These are phyloP conservation scores for Papilio demoleus DNA, from an alignment of 2,888 invertebrate species.

Conservation along the genomic window DNA sequence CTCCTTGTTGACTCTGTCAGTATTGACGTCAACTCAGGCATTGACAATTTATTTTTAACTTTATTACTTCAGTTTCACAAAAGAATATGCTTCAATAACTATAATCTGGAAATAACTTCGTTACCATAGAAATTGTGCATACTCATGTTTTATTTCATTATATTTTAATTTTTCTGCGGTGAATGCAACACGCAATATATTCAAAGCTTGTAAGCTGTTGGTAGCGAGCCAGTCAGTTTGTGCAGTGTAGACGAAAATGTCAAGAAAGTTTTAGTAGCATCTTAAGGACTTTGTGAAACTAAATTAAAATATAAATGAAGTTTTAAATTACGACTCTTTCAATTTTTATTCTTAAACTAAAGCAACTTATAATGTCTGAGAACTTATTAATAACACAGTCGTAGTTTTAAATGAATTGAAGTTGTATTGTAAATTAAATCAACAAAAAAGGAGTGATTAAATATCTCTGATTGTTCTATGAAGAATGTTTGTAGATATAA, in stretches of 20 bases:
- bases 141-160: too few species aligned
- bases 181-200: neutral
- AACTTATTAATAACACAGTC: neutral
- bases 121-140: too few species aligned
- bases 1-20: neutral
- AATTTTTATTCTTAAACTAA: neutral
- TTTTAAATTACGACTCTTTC: conserved; percentile 13
- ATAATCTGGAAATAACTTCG: too few species aligned
- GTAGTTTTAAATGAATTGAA: neutral
- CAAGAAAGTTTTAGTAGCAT: conserved; percentile 15
- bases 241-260: conserved; percentile 18
- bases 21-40: conserved; percentile 5
- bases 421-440: neutral
- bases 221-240: conserved; percentile 20
- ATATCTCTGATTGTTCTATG: too few species aligned
- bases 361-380: neutral
- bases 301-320: conserved; percentile 22
- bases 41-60: neutral
- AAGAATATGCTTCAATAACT: too few species aligned
- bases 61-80: too few species aligned
- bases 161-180: neutral
- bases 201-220: conserved; percentile 4
- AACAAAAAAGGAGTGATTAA: neutral
- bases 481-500: too few species aligned
- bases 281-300: conserved; percentile 2